Percentiles rank a stretch among this genome's conserved stretches.
Conservation (phyloP, 2,113 vertebrate genomes). For the Trematocara marginatum region DNA sequence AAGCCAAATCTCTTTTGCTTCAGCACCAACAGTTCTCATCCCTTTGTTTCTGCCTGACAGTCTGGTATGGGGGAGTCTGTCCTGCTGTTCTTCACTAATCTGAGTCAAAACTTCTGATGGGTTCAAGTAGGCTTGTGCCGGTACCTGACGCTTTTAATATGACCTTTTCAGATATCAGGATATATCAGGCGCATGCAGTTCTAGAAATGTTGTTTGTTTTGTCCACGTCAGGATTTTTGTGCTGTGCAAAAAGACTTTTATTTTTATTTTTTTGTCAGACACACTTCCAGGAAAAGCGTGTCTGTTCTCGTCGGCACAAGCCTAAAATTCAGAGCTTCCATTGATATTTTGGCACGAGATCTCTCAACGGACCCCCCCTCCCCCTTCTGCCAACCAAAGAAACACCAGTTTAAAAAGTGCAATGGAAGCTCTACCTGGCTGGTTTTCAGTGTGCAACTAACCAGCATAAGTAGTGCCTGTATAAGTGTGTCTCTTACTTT, state of each 20-base stretch:
- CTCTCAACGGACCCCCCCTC: not conserved
- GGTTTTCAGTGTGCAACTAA: slow-evolving; percentile 49
- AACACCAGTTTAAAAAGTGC: not conserved
- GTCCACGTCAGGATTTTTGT: not conserved
- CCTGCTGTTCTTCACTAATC: slow-evolving; percentile 62
- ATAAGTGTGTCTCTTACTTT: not conserved
- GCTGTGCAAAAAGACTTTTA: fast-evolving
- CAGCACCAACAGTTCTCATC: slow-evolving; percentile 48
- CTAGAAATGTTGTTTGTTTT: slow-evolving; percentile 2
- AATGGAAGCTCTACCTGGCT: slow-evolving; percentile 48
- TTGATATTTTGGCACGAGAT: not conserved
- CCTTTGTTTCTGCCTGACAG: slow-evolving; percentile 50
- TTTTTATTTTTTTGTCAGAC: not conserved
- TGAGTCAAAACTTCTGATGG: slow-evolving; percentile 9
- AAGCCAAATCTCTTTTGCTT: slow-evolving; percentile 66
- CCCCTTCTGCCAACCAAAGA: not conserved
- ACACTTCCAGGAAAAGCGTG: not conserved
- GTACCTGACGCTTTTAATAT: not conserved
- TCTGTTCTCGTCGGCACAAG: slow-evolving; percentile 34
- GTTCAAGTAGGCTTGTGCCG: slow-evolving; percentile 46
- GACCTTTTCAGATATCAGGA: not conserved
- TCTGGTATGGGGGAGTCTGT: slow-evolving; percentile 61
- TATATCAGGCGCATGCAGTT: not conserved
- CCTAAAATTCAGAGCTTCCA: slow-evolving; percentile 50
- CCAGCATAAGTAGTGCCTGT: slow-evolving; percentile 25